A percentile compares a stretch with the other conserved stretches of the same genome.
phyloP scores from a whole-genome alignment of 2,113 vertebrate species.

The Donacobius atricapilla region DNA sequence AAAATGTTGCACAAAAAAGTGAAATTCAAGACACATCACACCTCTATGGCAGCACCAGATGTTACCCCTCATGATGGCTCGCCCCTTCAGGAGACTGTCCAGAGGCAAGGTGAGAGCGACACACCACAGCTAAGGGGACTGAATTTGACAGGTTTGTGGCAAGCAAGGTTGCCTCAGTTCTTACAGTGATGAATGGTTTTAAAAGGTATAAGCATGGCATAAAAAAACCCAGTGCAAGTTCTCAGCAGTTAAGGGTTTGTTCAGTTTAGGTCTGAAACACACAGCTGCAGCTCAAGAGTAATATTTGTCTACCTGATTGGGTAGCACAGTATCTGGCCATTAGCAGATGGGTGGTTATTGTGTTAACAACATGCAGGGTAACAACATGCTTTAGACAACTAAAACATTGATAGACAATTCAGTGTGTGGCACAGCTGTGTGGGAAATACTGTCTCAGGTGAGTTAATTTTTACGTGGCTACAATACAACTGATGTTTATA shows the following conservation, averaged over 20 bases:
- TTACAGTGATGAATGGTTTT: background rate
- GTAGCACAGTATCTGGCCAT: background rate
- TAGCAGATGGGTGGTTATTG: background rate
- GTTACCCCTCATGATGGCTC: background rate
- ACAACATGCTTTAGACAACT: background rate
- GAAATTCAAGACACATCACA: constrained; percentile 9
- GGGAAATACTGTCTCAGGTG: background rate
- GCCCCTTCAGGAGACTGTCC: background rate
- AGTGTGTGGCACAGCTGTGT: background rate
- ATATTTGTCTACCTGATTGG: background rate
- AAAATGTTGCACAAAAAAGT: constrained; percentile 31
- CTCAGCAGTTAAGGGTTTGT: background rate
- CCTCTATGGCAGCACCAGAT: background rate
- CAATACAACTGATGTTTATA: background rate
- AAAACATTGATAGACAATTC: background rate
- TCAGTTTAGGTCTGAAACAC: background rate
- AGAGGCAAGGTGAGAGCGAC: constrained; percentile 26
- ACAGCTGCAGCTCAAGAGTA: background rate
- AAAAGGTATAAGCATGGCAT: background rate
- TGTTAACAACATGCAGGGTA: background rate
- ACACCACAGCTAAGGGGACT: background rate
- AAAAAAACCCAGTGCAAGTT: background rate
- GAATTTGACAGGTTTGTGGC: background rate
- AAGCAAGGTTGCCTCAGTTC: background rate
- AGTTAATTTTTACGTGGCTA: background rate